Conservation (phyloP, 2,888 invertebrate species). For the Esperia sulphurella region DNA sequence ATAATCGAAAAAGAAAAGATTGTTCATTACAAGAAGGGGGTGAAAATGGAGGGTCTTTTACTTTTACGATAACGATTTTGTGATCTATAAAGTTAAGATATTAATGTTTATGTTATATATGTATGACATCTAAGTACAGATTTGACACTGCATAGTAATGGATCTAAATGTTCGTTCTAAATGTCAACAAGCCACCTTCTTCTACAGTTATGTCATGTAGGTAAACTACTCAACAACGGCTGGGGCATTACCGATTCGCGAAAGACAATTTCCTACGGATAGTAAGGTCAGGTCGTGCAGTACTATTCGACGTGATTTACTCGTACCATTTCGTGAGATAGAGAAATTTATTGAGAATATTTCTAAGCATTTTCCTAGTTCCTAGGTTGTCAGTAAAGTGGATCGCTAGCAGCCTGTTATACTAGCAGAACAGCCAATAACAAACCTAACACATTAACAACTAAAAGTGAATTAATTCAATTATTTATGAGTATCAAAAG, state of each 20-base stretch:
- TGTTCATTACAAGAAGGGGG: too few species aligned
- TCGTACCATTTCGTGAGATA: slow-evolving; percentile 12
- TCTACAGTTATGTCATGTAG: slow-evolving; percentile 21
- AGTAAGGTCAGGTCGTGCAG: slow-evolving; percentile 27
- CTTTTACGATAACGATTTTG: too few species aligned
- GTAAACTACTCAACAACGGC: slow-evolving; percentile 24
- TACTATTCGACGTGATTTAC: slow-evolving; percentile 24
- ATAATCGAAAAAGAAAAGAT: too few species aligned
- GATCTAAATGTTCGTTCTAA: background rate
- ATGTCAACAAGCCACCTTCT: background rate
- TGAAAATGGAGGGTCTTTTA: too few species aligned
- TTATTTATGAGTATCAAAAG: too few species aligned
- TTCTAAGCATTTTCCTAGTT: background rate
- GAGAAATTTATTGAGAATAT: slow-evolving; percentile 18
- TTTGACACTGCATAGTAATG: too few species aligned
- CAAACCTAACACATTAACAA: too few species aligned
- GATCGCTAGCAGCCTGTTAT: background rate
- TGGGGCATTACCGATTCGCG: slow-evolving; percentile 55
- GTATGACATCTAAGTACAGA: too few species aligned
- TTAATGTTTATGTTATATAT: too few species aligned
- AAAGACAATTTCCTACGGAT: slow-evolving; percentile 51
- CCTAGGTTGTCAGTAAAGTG: background rate
- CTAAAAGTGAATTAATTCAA: too few species aligned
- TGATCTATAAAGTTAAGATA: too few species aligned
- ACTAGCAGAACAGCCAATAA: too few species aligned